Conservation (phyloP, 2,888 invertebrate genomes). For the Teinopalpus imperialis region DNA sequence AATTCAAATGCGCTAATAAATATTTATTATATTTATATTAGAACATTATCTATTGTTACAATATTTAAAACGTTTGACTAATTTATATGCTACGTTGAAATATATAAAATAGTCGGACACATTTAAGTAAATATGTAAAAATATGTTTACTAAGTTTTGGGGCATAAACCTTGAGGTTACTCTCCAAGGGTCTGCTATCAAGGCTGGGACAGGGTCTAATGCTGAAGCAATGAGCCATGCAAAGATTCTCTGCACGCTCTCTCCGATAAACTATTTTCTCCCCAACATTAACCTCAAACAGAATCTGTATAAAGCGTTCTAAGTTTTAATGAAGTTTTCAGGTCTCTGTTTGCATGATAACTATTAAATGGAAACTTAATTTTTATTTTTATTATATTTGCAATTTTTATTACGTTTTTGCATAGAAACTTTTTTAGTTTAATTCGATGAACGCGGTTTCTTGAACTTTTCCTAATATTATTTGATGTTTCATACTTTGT, state of each 20-base stretch:
- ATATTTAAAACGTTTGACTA: no score
- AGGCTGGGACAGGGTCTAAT: slow-evolving; percentile 22
- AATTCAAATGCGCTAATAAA: no score
- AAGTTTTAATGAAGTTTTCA: slow-evolving; percentile 11
- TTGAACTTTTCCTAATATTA: background rate
- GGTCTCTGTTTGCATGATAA: background rate
- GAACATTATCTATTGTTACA: no score
- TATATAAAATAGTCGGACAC: no score
- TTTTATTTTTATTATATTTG: background rate
- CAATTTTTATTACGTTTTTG: background rate
- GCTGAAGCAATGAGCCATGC: slow-evolving; percentile 23
- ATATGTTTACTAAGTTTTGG: slow-evolving; percentile 1
- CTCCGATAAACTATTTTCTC: slow-evolving; percentile 22
- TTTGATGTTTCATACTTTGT: no score
- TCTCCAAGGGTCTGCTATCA: slow-evolving; percentile 16
- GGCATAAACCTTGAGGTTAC: slow-evolving; percentile 19
- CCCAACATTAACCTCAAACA: slow-evolving; percentile 10
- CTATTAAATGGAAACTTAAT: slow-evolving; percentile 1
- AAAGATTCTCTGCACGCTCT: slow-evolving; percentile 24
- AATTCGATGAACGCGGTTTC: background rate
- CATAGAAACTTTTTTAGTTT: background rate
- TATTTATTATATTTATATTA: no score
- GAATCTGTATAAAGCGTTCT: slow-evolving; percentile 2
- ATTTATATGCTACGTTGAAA: no score
- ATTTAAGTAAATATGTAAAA: no score